phyloP scores from a whole-genome alignment of 1,140 invertebrate genomes.

The Cotesia glomerata region DNA sequence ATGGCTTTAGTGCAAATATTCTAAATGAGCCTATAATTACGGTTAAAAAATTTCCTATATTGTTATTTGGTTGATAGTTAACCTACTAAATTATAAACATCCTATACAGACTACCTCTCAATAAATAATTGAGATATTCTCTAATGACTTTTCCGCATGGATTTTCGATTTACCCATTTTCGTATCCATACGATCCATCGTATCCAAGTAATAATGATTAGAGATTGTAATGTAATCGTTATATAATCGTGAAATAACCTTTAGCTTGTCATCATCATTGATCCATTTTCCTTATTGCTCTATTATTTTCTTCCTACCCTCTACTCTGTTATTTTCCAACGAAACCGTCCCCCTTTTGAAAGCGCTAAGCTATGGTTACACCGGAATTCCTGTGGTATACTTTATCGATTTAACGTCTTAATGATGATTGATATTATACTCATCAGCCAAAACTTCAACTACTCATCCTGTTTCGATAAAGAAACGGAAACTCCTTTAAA shows the following conservation, averaged over 20 bases:
- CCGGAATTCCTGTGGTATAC: background rate
- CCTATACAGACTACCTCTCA: no score
- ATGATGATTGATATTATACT: conserved; percentile 29
- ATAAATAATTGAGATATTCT: background rate
- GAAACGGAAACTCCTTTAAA: no score
- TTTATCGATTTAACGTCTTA: conserved; percentile 29
- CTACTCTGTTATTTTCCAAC: background rate
- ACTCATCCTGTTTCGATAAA: background rate
- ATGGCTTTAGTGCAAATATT: no score
- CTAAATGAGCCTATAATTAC: no score
- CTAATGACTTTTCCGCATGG: background rate
- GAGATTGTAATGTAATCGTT: background rate
- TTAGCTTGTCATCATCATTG: background rate
- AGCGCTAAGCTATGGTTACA: background rate
- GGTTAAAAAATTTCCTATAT: no score
- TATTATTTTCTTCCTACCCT: background rate
- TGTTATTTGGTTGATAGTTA: no score
- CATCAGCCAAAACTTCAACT: background rate
- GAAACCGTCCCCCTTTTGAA: background rate
- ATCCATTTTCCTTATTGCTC: conserved; percentile 6
- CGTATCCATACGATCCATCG: background rate
- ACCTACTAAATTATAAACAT: no score
- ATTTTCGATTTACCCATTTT: background rate
- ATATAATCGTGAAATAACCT: conserved; percentile 12
- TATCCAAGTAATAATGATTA: background rate